Percentiles rank a stretch among this genome's conserved stretches.
Evolutionary conservation across 2,113 vertebrate species (phyloP).

Genomic region (Macrotis lagotis): DNA sequence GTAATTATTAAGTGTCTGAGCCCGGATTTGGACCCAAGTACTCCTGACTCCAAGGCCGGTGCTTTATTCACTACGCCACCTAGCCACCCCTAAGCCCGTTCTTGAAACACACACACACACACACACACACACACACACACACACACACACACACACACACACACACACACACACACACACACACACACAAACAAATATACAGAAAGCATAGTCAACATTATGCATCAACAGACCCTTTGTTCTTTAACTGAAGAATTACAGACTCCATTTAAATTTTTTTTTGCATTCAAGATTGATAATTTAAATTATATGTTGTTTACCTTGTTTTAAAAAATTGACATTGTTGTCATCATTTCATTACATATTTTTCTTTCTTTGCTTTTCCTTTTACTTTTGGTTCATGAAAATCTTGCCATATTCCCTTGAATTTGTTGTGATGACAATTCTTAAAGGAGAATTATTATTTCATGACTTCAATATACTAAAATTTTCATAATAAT

Average conservation of each 20-base stretch:
- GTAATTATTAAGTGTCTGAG: too few species aligned
- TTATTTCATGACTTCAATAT: too few species aligned
- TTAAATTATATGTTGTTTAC: neutral
- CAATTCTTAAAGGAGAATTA: neutral
- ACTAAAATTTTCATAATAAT: too few species aligned
- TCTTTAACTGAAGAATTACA: neutral
- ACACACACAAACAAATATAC: too few species aligned
- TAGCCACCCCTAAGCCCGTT: too few species aligned
- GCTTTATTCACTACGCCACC: too few species aligned
- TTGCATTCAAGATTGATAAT: neutral
- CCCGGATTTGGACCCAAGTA: too few species aligned
- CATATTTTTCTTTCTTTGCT: neutral
- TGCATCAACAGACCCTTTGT: neutral
- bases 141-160: too few species aligned
- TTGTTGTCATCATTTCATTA: neutral
- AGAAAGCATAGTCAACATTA: neutral
- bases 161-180: too few species aligned
- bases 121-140: too few species aligned
- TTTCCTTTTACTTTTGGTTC: neutral
- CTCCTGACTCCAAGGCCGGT: too few species aligned
- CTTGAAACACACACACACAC: too few species aligned
- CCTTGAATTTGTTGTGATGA: neutral
- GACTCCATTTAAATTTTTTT: neutral
- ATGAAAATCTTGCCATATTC: neutral
- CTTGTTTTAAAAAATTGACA: neutral